Percentiles rank a stretch among this genome's conserved stretches.
These are phyloP conservation scores for Xanthorhoe spadicearia DNA, from an alignment of 2,888 invertebrate species.

Conservation along the genomic window DNA sequence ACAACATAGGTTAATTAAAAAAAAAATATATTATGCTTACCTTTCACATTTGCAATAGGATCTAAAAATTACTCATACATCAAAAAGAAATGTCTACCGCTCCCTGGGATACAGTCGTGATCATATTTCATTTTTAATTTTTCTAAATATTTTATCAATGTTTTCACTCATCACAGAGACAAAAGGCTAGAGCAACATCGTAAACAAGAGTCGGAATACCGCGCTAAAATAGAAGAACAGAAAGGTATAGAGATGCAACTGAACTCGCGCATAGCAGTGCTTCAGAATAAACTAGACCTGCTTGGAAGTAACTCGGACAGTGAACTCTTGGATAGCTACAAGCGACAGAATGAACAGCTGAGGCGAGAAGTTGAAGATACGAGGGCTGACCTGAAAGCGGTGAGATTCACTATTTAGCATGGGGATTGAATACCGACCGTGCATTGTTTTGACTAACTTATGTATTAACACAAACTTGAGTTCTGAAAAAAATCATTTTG, in stretches of 20 bases:
- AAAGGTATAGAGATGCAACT: constrained; percentile 74
- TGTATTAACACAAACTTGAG: too few species aligned
- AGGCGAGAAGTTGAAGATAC: constrained; percentile 65
- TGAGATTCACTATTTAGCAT: constrained; percentile 43
- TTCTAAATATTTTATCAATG: too few species aligned
- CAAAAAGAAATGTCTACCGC: too few species aligned
- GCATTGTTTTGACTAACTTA: too few species aligned
- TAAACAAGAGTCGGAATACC: constrained; percentile 71
- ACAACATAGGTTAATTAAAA: too few species aligned
- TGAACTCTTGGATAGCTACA: constrained; percentile 66
- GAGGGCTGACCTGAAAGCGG: constrained; percentile 69
- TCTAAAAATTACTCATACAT: too few species aligned
- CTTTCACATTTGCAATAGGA: too few species aligned
- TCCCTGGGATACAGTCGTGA: too few species aligned
- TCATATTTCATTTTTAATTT: too few species aligned
- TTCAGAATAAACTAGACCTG: constrained; percentile 71
- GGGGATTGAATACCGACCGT: too few species aligned
- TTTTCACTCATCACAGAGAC: constrained; percentile 63
- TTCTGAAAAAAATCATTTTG: too few species aligned
- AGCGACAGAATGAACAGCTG: constrained; percentile 68
- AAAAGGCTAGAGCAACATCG: constrained; percentile 74
- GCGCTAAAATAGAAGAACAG: constrained; percentile 70
- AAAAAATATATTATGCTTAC: too few species aligned
- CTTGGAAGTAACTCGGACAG: constrained; percentile 63
- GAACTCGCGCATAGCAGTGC: constrained; percentile 68